A percentile compares a stretch with the other conserved stretches of the same genome.
These are phyloP conservation scores for Zaprionus ornatus DNA, from an alignment of 1,140 invertebrate genomes.

Conservation along the genomic window DNA sequence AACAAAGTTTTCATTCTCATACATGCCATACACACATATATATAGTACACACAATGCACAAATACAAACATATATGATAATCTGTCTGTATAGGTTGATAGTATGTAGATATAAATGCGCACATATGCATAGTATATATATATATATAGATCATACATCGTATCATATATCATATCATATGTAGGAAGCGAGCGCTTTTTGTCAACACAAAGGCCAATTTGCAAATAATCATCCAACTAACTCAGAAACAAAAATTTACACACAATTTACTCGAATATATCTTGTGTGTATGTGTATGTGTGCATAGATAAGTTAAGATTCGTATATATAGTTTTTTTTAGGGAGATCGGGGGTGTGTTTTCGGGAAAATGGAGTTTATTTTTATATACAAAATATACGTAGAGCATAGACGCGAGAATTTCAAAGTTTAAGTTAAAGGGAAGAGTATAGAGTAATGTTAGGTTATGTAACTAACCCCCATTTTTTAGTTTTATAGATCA, in stretches of 20 bases:
- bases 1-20: slow-evolving; percentile 52
- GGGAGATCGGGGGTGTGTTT: slow-evolving; percentile 4
- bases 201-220: slow-evolving; percentile 84
- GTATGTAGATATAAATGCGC: background rate
- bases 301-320: slow-evolving; percentile 14
- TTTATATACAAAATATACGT: slow-evolving; percentile 14
- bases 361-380: background rate
- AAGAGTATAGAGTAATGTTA: slow-evolving; percentile 32
- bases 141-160: slow-evolving; percentile 39
- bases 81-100: background rate
- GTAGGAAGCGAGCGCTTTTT: slow-evolving; percentile 82
- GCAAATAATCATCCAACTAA: slow-evolving; percentile 84
- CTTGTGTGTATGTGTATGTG: slow-evolving; percentile 27
- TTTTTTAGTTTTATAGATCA: background rate
- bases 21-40: background rate
- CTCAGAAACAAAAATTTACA: slow-evolving; percentile 79
- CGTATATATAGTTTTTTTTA: slow-evolving; percentile 6
- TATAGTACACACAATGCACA: background rate
- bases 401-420: slow-evolving; percentile 1
- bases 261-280: slow-evolving; percentile 52
- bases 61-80: background rate
- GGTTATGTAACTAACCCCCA: slow-evolving; percentile 23
- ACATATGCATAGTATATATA: slow-evolving; percentile 1
- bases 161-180: slow-evolving; percentile 32
- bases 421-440: slow-evolving; percentile 18